Evolutionary conservation across 2,113 vertebrate species (phyloP).

Genomic region (Platichthys stellatus): DNA sequence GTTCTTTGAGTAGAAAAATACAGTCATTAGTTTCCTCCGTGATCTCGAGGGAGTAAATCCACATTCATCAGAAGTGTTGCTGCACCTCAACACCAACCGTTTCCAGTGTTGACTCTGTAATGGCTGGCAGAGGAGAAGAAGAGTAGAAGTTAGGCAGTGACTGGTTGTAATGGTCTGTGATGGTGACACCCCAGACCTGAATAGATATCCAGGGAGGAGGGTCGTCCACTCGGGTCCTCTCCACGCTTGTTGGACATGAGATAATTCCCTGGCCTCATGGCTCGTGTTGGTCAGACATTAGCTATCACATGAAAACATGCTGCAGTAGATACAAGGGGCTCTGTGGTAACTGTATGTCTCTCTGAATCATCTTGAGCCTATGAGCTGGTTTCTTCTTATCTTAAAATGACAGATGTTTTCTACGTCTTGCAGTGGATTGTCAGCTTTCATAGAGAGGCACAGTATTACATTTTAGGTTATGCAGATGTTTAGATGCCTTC

Average conservation of each 20-base stretch:
- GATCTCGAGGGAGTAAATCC: not conserved
- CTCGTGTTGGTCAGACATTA: slow-evolving; percentile 8
- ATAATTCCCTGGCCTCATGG: slow-evolving; percentile 31
- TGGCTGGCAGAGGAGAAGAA: not conserved
- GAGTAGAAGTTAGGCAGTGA: not conserved
- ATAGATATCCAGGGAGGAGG: not conserved
- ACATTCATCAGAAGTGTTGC: not conserved
- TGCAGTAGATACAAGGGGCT: not conserved
- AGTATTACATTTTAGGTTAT: too few species aligned
- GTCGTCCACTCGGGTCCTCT: slow-evolving; percentile 14
- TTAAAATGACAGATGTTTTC: too few species aligned
- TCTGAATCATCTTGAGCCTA: too few species aligned
- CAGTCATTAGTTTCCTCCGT: not conserved
- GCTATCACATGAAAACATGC: not conserved
- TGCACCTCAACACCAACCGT: not conserved
- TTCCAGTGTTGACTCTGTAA: not conserved
- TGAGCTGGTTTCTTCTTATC: too few species aligned
- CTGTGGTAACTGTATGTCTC: too few species aligned
- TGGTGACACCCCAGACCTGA: not conserved
- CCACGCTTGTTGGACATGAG: slow-evolving; percentile 30
- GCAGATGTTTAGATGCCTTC: too few species aligned
- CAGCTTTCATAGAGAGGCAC: too few species aligned
- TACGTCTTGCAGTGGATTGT: too few species aligned
- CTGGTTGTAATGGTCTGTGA: not conserved
- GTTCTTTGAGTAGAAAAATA: too few species aligned